A percentile compares a stretch with the other conserved stretches of the same genome.
Evolutionary conservation across 2,113 vertebrate genomes (phyloP).

Genomic region (Passer montanus): DNA sequence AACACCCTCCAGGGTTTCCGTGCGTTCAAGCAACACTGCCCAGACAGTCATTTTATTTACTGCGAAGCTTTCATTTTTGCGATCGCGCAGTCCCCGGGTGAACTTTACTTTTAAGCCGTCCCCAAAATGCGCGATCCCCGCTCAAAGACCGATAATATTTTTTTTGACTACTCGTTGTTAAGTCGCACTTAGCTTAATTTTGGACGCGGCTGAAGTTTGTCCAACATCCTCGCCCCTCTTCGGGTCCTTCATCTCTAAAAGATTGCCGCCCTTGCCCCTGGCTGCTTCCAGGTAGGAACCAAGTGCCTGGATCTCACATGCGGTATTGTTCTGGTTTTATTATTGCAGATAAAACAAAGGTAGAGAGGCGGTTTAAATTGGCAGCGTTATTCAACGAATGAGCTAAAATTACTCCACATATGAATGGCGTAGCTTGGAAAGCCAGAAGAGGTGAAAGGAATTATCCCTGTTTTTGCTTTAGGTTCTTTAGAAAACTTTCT

Average conservation of each 20-base stretch:
- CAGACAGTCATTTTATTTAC: neutral
- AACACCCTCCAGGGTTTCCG: neutral
- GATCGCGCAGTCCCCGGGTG: neutral
- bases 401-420: constrained; percentile 20
- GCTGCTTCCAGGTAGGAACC: constrained; percentile 44
- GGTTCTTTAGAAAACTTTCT: constrained; percentile 65
- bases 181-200: neutral
- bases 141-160: neutral
- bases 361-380: constrained; percentile 19
- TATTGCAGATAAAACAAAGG: constrained; percentile 29
- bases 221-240: neutral
- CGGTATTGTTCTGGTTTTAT: constrained; percentile 11
- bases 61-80: constrained; percentile 55
- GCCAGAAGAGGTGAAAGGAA: constrained; percentile 31
- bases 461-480: constrained; percentile 29
- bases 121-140: neutral
- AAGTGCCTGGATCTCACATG: neutral
- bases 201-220: constrained; percentile 44
- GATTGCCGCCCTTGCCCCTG: constrained; percentile 23
- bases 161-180: neutral
- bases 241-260: constrained; percentile 26
- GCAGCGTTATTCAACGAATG: constrained; percentile 50
- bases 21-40: neutral
- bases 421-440: neutral
- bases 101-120: constrained; percentile 46